Conservation (phyloP, 2,113 vertebrate genomes). For the Strigops habroptila region DNA sequence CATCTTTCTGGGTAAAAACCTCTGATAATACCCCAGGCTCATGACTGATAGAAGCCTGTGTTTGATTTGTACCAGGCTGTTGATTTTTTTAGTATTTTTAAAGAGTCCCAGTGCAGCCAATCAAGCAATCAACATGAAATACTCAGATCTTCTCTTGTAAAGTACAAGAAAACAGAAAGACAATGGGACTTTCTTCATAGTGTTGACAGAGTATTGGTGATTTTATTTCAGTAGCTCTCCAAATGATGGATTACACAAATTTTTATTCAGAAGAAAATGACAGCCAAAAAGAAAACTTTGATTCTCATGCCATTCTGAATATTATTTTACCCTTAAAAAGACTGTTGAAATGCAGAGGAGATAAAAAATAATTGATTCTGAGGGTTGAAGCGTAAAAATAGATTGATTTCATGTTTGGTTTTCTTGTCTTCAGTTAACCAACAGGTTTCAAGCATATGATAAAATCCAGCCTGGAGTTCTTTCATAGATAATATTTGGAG, state of each 20-base stretch:
- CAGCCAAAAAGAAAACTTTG: conserved; percentile 59
- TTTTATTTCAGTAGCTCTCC: conserved; percentile 74
- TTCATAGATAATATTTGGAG: not conserved
- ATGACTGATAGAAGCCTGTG: conserved; percentile 74
- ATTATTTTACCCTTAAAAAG: conserved; percentile 34
- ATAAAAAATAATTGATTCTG: conserved; percentile 43
- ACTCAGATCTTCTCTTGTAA: conserved; percentile 76
- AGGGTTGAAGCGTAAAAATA: not conserved
- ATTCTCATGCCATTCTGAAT: conserved; percentile 13
- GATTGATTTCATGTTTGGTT: conserved; percentile 14
- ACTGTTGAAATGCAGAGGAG: conserved; percentile 19
- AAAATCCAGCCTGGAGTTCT: not conserved
- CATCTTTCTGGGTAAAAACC: conserved; percentile 81
- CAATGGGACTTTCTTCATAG: conserved; percentile 60
- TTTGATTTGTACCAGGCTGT: conserved; percentile 83
- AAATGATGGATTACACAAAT: conserved; percentile 72
- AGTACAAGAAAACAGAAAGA: conserved; percentile 74
- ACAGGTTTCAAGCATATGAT: not conserved
- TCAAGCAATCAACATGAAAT: conserved; percentile 87
- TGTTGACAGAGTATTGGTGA: conserved; percentile 63
- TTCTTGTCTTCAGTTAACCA: conserved; percentile 5
- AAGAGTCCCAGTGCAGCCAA: conserved; percentile 86
- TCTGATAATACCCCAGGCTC: conserved; percentile 74
- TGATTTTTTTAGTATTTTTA: conserved; percentile 83
- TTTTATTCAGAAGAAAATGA: conserved; percentile 76